Percentiles rank a stretch among this genome's conserved stretches.
phyloP scores from a whole-genome alignment of 2,797 vertebrate genomes.

The Diceros bicornis region DNA sequence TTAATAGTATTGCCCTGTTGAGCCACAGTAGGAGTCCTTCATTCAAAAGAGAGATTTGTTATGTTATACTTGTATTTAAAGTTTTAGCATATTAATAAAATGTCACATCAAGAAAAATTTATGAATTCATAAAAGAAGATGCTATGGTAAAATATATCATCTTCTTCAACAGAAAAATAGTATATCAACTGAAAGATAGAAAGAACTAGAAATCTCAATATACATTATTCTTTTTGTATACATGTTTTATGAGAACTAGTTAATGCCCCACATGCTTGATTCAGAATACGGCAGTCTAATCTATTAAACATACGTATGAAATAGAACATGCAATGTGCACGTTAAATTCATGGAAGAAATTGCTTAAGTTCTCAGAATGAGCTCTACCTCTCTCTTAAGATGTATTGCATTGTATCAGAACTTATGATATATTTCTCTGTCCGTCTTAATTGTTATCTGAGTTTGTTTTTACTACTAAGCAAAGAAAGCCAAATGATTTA shows the following conservation, averaged over 20 bases:
- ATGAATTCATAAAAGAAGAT: not conserved
- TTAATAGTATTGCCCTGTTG: not conserved
- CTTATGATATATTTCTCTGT: not conserved
- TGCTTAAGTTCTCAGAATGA: not conserved
- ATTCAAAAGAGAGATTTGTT: not conserved
- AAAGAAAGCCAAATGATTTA: not conserved
- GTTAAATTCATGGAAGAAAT: not conserved
- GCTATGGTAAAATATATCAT: not conserved
- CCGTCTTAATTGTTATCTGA: not conserved
- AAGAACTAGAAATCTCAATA: not conserved
- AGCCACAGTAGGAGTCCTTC: not conserved
- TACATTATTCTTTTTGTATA: not conserved
- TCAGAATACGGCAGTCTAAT: not conserved
- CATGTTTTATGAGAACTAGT: not conserved
- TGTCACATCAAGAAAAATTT: not conserved
- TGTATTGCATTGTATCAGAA: not conserved
- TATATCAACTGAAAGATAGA: not conserved
- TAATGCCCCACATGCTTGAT: not conserved
- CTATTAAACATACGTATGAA: not conserved
- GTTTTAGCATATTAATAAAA: slow-evolving; percentile 12
- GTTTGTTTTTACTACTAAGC: not conserved
- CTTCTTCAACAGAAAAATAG: not conserved
- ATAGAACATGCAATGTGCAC: not conserved
- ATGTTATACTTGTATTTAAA: not conserved
- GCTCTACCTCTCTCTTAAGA: not conserved